These are phyloP conservation scores for Virgularia gustaviana DNA, from an alignment of 92 coral and sea anemone genomes.

Conservation along the genomic window DNA sequence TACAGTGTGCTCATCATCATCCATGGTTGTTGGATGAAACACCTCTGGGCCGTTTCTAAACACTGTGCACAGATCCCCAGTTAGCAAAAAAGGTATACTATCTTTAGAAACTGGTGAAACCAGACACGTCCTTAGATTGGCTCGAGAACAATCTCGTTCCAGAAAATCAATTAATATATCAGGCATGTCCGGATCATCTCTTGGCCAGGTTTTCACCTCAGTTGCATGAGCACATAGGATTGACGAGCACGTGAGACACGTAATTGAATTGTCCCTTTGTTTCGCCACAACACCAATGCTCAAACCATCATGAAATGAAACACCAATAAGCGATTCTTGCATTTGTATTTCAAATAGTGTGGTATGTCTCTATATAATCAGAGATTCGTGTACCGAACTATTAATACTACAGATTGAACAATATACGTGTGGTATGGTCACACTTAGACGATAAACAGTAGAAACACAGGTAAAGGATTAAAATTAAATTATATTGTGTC, in stretches of 20 bases:
- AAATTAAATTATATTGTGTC: too few relatives aligned
- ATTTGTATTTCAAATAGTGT: slow-evolving; percentile 1
- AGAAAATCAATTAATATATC: not conserved
- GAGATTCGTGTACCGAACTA: too few relatives aligned
- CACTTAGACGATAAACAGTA: too few relatives aligned
- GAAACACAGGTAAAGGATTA: too few relatives aligned
- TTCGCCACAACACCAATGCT: not conserved
- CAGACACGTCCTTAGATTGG: not conserved
- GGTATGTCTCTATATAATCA: not conserved
- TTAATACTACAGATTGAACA: too few relatives aligned
- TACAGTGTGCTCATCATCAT: not conserved
- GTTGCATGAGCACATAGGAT: not conserved
- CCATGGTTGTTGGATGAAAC: not conserved
- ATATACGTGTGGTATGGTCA: too few relatives aligned
- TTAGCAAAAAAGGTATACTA: not conserved
- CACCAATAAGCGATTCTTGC: not conserved
- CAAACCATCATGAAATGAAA: not conserved
- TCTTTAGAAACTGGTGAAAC: not conserved
- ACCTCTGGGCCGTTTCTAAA: not conserved
- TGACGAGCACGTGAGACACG: not conserved
- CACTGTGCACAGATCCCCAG: not conserved
- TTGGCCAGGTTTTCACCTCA: not conserved
- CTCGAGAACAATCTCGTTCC: not conserved
- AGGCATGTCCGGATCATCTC: slow-evolving; percentile 5
- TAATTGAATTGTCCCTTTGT: not conserved